Conservation (phyloP, 1,140 invertebrate genomes). For the Meloidogyne floridensis region DNA sequence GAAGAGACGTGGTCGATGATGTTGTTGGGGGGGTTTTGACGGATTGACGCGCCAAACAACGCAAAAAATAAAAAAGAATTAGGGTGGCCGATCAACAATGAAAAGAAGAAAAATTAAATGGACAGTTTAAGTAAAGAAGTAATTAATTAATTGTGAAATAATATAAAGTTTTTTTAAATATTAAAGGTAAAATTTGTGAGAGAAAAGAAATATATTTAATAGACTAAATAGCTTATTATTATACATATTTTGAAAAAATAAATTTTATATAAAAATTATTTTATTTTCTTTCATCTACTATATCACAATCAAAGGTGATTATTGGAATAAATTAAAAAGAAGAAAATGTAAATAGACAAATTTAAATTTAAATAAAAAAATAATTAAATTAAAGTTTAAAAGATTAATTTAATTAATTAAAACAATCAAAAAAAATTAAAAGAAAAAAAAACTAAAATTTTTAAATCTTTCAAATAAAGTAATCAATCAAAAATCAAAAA, state of each 20-base stretch:
- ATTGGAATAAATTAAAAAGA: no score
- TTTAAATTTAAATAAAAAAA: background rate
- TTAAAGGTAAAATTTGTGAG: background rate
- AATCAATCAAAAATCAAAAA: no score
- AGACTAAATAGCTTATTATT: no score
- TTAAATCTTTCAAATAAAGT: no score
- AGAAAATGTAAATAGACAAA: no score
- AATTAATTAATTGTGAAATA: background rate
- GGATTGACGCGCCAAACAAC: background rate
- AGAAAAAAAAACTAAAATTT: no score
- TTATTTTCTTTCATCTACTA: no score
- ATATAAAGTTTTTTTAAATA: background rate
- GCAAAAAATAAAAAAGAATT: background rate
- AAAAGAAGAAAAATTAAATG: background rate
- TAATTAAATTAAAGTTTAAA: background rate
- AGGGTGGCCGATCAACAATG: slow-evolving; percentile 5
- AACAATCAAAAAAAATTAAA: no score
- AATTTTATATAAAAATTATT: no score
- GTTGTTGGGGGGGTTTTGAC: background rate
- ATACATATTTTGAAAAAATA: no score
- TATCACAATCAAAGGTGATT: no score
- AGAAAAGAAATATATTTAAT: background rate
- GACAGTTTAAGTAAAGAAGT: slow-evolving; percentile 1
- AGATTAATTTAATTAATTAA: no score
- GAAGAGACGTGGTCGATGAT: background rate